Evolutionary conservation across 2,797 vertebrate species (phyloP), one percentile per base, ranked within the genome.

Genomic region (Percopsis omiscomaycus): DNA sequence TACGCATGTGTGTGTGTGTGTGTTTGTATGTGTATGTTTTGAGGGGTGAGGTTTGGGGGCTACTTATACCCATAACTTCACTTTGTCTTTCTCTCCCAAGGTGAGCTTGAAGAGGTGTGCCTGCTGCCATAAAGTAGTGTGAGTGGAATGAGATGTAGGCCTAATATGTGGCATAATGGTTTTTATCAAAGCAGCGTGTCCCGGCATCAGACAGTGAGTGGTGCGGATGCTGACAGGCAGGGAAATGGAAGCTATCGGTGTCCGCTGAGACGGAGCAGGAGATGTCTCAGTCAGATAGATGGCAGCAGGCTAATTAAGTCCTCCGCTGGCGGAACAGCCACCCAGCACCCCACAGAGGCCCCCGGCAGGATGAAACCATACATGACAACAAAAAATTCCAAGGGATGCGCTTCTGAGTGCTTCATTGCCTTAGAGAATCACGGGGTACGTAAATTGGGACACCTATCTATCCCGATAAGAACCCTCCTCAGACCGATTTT

Each of bases 231-330:
- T 68, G 79, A 83, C 80, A 76, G 71, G 75, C 61, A 62, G 79
- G 86, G 88, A 90, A 89, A 89, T 89, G 66, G 59, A 90, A 86
- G 77, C 73, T 84, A 81, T 61, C 58, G 70, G 71, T 72, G 66
- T 73, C 57, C 22, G 61, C 71, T 74, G 77, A 82, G 82, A 86
- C 77, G 81, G 73, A 83, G 80, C 78, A 75, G 63, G 66, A 88
- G 85, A 90, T 83, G 85, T 90, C 83, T 87, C 82, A 67, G 74
- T 82, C 82, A 85, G 85, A 89, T 83, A 80, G 79, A 84, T 70
- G 65, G 74, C 75, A 58, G 64, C 66, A 10, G 44, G 81, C 72
- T 79, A 79, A 83, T 81, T 69, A 83, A 70, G 63, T 59, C 54
- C 57, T 52, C 55, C 28, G 12, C 49, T 69, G 67, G 55, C 72